Evolutionary conservation across 2,797 vertebrate genomes (phyloP).

Genomic region (Cygnus olor): DNA sequence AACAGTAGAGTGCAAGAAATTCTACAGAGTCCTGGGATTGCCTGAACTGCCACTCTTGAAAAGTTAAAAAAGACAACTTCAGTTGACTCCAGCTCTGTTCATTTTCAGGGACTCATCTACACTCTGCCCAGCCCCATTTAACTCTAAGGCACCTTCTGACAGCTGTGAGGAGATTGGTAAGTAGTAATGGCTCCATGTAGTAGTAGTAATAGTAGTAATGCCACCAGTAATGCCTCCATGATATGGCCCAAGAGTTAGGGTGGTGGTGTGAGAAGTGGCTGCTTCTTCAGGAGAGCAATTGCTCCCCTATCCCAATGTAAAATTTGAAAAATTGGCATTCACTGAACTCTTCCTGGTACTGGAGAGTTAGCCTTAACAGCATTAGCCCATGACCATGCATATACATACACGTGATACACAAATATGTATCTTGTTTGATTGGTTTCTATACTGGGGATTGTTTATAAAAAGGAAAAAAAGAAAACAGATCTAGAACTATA

Average conservation of each 20-base stretch:
- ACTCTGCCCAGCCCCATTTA: background rate
- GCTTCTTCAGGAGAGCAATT: background rate
- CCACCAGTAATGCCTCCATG: background rate
- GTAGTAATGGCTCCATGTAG: background rate
- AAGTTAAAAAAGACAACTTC: background rate
- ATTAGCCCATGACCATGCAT: background rate
- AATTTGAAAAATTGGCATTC: background rate
- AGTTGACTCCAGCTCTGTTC: accelerated
- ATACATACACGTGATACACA: background rate
- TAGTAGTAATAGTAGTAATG: no score
- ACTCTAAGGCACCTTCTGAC: background rate
- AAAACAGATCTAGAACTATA: background rate
- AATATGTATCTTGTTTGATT: background rate
- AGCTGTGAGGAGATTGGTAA: background rate
- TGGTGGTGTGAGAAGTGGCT: background rate
- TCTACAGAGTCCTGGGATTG: background rate
- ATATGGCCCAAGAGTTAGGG: background rate
- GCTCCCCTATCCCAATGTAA: background rate
- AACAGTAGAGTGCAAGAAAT: background rate
- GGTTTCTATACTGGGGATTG: background rate
- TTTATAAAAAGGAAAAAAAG: background rate
- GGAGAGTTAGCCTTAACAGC: background rate
- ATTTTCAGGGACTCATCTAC: background rate
- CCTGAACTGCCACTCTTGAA: background rate
- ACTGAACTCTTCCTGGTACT: background rate